Base-by-base conservation (phyloP, 1,140 invertebrate species). In the Drosophila nigromelanica region DNA sequence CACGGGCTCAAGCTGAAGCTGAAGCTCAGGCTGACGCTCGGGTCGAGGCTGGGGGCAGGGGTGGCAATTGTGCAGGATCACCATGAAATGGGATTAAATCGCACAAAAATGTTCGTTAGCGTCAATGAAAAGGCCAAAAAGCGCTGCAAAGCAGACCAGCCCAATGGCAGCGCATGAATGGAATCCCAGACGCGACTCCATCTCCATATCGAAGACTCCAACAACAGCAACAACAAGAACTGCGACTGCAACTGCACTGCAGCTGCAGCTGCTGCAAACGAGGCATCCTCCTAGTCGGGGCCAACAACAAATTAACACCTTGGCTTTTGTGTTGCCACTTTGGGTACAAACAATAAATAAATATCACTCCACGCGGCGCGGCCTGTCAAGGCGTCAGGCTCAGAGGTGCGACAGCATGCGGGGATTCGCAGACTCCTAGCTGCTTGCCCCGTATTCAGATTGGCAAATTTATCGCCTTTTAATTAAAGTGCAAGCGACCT, bases 311-410 rank as follows among this genome's bases (percentile, higher is more conserved):
- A 87, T 89, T 87, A 87, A 87, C 82, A 87, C 82, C 82, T 87
- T 89, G 83, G 82, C 82, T 87, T 89, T 87, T 87, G 79, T 89
- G 83, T 79, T 89, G 83, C 83, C 83, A 89, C 83, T 80, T 89
- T 89, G 83, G 83, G 85, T 89, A 89, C 80, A 89, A 89, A 89
- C 83, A 89, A 89, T 89, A 89, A 89, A 89, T 89, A 89, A 89
- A 89, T 89, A 89, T 89, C 83, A 83, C 83, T 83, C 74, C 64
- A 76, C 67, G 74, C 68, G 62, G 43, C 52, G 59, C 56, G 63
- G 60, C 52, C 79, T 82, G 79, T 78, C 79, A 80, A 86, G 61
- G 48, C 59, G 62, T 47, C 42, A 61, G 61, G 47, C 47, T 39
- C 15, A 12, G 5, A 18, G 18, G 18, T 18, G 18, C 18, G 18